phyloP scores from a whole-genome alignment of 2,888 invertebrate genomes.

The Amorpha juglandis region DNA sequence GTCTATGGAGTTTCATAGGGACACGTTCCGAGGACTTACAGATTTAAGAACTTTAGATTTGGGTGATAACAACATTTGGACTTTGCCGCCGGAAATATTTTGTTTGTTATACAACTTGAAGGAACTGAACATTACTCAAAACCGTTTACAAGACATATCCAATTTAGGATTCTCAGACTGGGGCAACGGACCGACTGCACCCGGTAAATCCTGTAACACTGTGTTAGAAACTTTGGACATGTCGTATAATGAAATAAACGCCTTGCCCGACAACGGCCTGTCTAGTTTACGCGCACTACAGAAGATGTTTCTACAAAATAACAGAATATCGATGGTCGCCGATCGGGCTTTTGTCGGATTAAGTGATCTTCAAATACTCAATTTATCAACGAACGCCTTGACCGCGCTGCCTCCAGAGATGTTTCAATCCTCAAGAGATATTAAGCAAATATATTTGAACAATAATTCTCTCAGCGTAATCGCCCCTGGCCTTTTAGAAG shows the following conservation, averaged over 20 bases:
- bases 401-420: constrained; percentile 91
- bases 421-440: constrained; percentile 88
- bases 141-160: constrained; percentile 91
- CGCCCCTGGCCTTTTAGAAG: constrained; percentile 89
- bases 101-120: constrained; percentile 88
- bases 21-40: constrained; percentile 88
- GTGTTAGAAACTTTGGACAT: constrained; percentile 89
- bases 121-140: constrained; percentile 89
- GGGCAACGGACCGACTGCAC: constrained; percentile 87
- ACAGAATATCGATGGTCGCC: constrained; percentile 88
- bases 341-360: constrained; percentile 90
- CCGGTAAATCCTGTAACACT: constrained; percentile 88
- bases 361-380: constrained; percentile 87
- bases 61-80: constrained; percentile 91
- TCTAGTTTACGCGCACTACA: constrained; percentile 88
- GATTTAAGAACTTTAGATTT: constrained; percentile 88
- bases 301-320: constrained; percentile 89
- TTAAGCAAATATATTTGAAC: constrained; percentile 89
- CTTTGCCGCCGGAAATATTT: constrained; percentile 88
- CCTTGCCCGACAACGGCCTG: constrained; percentile 88
- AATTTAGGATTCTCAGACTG: constrained; percentile 90
- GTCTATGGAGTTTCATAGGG: constrained; percentile 89
- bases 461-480: constrained; percentile 91
- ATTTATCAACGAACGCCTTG: constrained; percentile 91
- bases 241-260: constrained; percentile 89